A percentile compares a stretch with the other conserved stretches of the same genome.
Evolutionary conservation across 2,113 vertebrate species (phyloP).

Genomic region (Axis porcinus): DNA sequence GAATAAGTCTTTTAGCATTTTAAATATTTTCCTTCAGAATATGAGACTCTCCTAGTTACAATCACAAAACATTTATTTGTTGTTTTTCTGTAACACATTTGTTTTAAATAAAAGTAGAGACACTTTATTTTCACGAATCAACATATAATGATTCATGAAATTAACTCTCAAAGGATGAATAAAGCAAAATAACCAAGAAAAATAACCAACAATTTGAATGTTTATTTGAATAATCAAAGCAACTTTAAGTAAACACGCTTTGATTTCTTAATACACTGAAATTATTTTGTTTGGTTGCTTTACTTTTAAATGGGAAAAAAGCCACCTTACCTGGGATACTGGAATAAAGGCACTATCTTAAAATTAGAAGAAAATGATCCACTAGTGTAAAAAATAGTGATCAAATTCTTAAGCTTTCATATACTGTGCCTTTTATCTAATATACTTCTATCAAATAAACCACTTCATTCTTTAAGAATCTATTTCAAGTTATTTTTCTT

Average conservation of each 20-base stretch:
- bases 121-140: neutral
- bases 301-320: neutral
- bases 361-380: neutral
- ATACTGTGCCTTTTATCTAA: neutral
- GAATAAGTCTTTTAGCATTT: neutral
- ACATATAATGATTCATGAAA: neutral
- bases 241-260: neutral
- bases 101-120: conserved; percentile 29
- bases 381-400: neutral
- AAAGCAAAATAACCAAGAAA: conserved; percentile 22
- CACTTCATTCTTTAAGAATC: neutral
- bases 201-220: neutral
- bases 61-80: neutral
- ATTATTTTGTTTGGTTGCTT: neutral
- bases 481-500: neutral
- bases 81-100: neutral
- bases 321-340: neutral
- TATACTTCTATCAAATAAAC: neutral
- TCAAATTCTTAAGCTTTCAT: neutral
- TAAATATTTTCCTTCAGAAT: neutral
- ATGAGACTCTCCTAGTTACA: neutral
- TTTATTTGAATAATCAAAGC: neutral
- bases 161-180: neutral
- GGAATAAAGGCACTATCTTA: neutral
- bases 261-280: neutral